Evolutionary conservation across 2,888 invertebrate genomes (phyloP), one percentile per base, ranked within the genome.

Genomic region (Dioctria linearis): DNA sequence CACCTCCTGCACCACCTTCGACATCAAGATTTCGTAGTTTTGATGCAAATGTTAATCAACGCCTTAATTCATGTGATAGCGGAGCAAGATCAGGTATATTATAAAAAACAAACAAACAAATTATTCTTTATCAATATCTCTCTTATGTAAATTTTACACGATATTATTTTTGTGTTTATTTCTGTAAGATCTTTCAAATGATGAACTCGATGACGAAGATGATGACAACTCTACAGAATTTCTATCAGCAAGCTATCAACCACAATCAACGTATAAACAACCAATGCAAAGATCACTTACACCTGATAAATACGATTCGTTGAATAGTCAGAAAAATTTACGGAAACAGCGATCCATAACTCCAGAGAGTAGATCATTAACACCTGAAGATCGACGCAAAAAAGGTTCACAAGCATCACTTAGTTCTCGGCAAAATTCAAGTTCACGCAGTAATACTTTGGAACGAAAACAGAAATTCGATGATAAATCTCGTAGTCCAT

Each of bases 11-110:
- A 25, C 25, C 25, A 25, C 25, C 25, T 25, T 25, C 25, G 25
- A 80, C 69, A 49, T 91, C 92, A 86, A 92, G 93, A 5, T 93
- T 93, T 85, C 88, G 93, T 66, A 93, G 93, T 85, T 90, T 93
- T 82, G 93, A 93, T 83, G 46, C 76, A 83, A 90, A 86, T 59
- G 85, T 86, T 84, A 90, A 84, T 86, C 89, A 86, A 85, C 89
- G 86, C 78, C 86, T 88, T 83, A 90, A 86, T 87, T 91, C 84
- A 85, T 91, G 91, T 88, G 91, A 83, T 84, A 89, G 89, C 80
- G 89, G 89, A 57, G 89, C 89, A 11, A 85, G 89, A 85, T 89
- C 89, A 84, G 89, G 89, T 89, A 82, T 85, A 85, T 85, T 8
- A 5, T 73, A 57, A 51, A 73, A 4, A 61, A 61, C 25, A 13